Percentiles rank a stretch among this genome's conserved stretches.
Evolutionary conservation across 2,113 vertebrate genomes (phyloP).

Genomic region (Macaca mulatta): DNA sequence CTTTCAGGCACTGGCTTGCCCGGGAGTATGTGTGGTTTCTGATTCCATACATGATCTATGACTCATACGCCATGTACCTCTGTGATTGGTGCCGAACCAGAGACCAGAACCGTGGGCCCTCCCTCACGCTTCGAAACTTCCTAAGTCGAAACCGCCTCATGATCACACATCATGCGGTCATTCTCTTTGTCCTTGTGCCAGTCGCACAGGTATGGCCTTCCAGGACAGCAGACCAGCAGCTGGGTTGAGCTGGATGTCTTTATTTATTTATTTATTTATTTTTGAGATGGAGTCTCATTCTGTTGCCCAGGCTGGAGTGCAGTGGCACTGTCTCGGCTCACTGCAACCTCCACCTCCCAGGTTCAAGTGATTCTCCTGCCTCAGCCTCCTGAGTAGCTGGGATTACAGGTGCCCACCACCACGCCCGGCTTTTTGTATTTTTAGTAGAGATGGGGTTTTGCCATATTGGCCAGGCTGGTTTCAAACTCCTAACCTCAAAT

Average conservation of each 20-base stretch:
- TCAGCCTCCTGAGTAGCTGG: no score
- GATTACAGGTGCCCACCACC: no score
- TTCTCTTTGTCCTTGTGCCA: constrained; percentile 93
- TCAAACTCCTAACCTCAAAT: no score
- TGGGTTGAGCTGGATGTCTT: neutral
- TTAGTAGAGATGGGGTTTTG: no score
- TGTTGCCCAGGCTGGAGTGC: no score
- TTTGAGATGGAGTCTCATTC: no score
- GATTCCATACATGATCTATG: constrained; percentile 97
- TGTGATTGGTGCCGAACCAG: constrained; percentile 93
- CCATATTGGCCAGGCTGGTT: no score
- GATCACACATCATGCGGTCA: constrained; percentile 94
- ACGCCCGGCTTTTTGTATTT: no score
- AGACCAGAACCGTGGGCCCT: constrained; percentile 87
- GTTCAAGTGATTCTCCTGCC: no score
- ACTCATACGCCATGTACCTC: constrained; percentile 96
- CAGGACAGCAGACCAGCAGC: neutral
- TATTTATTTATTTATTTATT: no score
- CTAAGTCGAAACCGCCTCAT: constrained; percentile 92
- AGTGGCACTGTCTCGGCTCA: no score
- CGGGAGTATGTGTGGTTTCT: constrained; percentile 93
- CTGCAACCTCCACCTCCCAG: no score
- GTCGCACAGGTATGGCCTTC: constrained; percentile 90
- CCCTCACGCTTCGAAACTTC: constrained; percentile 88
- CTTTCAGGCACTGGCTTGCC: constrained; percentile 94